Base-by-base conservation (phyloP, 2,888 invertebrate genomes). In the Ceriagrion tenellum region DNA sequence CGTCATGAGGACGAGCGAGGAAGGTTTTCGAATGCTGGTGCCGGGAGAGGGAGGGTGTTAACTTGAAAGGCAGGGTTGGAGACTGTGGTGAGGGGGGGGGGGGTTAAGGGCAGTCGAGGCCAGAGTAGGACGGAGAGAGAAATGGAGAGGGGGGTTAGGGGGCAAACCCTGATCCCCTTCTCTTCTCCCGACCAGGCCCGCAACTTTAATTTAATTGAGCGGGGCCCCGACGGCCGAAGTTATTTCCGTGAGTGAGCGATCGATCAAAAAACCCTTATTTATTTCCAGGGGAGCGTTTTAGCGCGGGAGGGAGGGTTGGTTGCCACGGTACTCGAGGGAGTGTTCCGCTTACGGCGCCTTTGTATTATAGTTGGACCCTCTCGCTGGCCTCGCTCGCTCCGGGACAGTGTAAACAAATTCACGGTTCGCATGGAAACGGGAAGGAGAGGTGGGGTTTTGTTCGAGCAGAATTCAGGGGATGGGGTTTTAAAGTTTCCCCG, bases 171-270 rank as follows among this genome's bases (percentile, higher is more conserved):
- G n/a, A 69, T 26, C 69, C 69, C 69, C 26, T 16, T 12, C 2
- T 12, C 26, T 3, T 26, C 20, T 1, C 2, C 2, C 4, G 69
- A 8, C 26, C 8, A 69, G 69, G 26, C 81, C 30, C 35, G 26
- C 81, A 35, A 81, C 81, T 81, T 81, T 35, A 81, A 81, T 81
- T 81, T 81, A 81, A 81, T 81, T 81, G 81, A 81, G 35, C 81
- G 16, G 81, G 30, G 30, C 47, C n/a, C 81, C 81, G n/a, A 35
- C 81, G 81, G 35, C 81, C 35, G 30, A 81, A 81, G 81, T 81
- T 81, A 18, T 81, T 81, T 30, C 35, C 16, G 81, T 81, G 81
- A 81, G 81, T 81, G 81, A 81, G 81, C 30, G 81, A 81, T 81
- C 81, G 81, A 81, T 81, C 81, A 81, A 81, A 81, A n/a, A 81